A percentile compares a stretch with the other conserved stretches of the same genome.
These are phyloP conservation scores for Serinus canaria DNA, from an alignment of 2,113 vertebrate species.

Conservation along the genomic window DNA sequence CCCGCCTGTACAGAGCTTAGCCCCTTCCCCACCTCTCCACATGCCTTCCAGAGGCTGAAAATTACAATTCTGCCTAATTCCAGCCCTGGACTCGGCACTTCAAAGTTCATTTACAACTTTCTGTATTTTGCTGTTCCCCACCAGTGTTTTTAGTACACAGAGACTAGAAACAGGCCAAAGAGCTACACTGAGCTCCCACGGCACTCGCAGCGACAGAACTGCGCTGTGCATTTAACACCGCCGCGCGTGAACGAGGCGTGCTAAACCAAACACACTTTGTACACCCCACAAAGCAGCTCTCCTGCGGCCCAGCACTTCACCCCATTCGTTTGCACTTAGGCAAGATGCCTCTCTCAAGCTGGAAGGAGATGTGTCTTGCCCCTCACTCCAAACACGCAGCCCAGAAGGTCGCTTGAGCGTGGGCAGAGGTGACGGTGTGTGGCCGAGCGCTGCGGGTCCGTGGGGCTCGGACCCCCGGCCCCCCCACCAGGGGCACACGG, in stretches of 20 bases:
- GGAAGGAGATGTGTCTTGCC: neutral
- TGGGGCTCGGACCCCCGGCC: neutral
- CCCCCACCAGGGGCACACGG: accelerated
- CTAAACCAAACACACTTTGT: neutral
- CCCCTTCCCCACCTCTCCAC: neutral
- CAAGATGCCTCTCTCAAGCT: neutral
- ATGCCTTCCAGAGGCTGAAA: neutral
- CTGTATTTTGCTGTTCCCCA: neutral
- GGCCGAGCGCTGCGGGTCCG: accelerated
- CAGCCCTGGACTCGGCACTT: neutral
- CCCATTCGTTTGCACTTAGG: accelerated
- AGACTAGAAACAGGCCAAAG: neutral
- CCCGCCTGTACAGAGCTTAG: neutral
- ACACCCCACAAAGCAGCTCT: neutral
- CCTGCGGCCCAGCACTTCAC: neutral
- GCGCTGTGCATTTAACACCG: accelerated
- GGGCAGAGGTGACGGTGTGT: accelerated
- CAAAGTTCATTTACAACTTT: neutral
- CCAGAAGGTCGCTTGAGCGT: accelerated
- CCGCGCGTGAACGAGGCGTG: accelerated
- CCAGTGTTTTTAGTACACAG: accelerated
- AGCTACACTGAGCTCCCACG: neutral
- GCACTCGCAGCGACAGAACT: neutral
- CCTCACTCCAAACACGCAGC: accelerated
- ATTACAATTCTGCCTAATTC: neutral